phyloP scores from a whole-genome alignment of 30 jellyfish, hydroid and myxozoan genomes.

The Hydra vulgaris region DNA sequence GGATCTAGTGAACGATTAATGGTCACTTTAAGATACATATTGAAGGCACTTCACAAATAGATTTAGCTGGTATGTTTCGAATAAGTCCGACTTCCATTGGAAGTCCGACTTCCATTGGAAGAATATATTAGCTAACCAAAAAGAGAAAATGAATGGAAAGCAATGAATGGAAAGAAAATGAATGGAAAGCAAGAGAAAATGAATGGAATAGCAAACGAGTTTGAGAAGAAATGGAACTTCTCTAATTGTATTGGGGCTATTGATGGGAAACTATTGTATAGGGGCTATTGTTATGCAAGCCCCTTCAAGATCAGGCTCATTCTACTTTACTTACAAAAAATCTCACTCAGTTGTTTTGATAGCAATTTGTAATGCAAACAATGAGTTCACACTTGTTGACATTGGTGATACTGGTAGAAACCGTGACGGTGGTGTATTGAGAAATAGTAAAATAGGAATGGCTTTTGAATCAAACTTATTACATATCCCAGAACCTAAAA shows the following conservation, averaged over 20 bases:
- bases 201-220: conserved; percentile 3
- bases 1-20: background rate
- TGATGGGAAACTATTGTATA: no score
- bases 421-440: conserved; percentile 12
- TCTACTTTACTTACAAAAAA: background rate
- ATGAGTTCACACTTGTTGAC: conserved; percentile 1
- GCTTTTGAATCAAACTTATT: conserved; percentile 5
- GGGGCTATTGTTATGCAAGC: background rate
- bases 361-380: conserved; percentile 13
- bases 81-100: conserved; percentile 7
- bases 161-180: background rate
- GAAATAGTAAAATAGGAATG: background rate
- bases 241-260: no score
- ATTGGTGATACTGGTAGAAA: conserved; percentile 17
- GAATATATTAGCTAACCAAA: no score
- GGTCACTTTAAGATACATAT: background rate
- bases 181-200: conserved; percentile 19
- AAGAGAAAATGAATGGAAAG: no score
- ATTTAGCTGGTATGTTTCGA: background rate
- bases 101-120: conserved; percentile 6
- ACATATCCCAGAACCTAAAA: background rate
- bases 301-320: no score
- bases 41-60: conserved; percentile 11
- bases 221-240: conserved; percentile 14
- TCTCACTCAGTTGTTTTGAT: background rate